These are phyloP conservation scores for Melanotaenia duboulayi DNA, from an alignment of 2,113 vertebrate species.

Conservation along the genomic window DNA sequence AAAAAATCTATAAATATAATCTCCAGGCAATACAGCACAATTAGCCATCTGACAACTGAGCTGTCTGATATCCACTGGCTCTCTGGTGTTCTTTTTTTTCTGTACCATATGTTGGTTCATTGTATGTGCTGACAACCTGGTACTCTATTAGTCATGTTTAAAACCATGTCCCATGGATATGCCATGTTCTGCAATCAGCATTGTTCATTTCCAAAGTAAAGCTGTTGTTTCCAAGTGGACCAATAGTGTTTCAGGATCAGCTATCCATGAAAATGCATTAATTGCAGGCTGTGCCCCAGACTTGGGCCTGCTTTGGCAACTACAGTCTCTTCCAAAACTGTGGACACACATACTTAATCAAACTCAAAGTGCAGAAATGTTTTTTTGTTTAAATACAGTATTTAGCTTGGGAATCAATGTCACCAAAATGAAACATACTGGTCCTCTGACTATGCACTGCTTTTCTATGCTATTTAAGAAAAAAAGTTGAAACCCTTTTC, in stretches of 20 bases:
- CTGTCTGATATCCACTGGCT: background rate
- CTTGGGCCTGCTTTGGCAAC: background rate
- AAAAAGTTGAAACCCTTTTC: background rate
- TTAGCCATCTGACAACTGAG: constrained; percentile 18
- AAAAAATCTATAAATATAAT: constrained; percentile 29
- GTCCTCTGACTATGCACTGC: background rate
- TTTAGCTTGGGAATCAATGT: background rate
- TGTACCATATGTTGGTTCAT: background rate
- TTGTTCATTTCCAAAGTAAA: background rate
- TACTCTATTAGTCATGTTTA: background rate
- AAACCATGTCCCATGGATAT: background rate
- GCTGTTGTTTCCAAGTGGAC: background rate
- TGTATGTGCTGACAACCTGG: background rate
- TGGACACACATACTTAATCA: no score
- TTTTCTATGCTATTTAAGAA: background rate
- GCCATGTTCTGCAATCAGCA: background rate
- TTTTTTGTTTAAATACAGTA: no score
- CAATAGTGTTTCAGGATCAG: background rate
- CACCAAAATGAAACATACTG: background rate
- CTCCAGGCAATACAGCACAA: constrained; percentile 15
- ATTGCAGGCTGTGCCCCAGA: background rate
- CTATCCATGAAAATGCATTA: background rate
- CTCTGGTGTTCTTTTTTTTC: background rate
- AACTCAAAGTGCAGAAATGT: no score
- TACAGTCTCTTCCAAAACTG: no score